phyloP scores from a whole-genome alignment of 2,888 invertebrate species.

The Molorchus minor region DNA sequence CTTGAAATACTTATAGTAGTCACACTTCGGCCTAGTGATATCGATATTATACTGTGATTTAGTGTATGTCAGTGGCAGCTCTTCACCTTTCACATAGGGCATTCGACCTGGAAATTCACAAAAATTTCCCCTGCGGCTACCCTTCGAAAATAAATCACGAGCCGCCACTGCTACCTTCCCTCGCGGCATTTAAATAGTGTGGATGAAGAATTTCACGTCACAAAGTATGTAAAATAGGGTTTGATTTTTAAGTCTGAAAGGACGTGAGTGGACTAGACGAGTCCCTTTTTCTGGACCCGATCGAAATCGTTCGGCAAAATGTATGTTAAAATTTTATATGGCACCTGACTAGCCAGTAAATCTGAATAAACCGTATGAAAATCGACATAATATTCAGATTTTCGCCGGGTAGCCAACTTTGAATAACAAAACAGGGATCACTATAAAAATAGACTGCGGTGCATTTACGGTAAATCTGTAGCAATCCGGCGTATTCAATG shows the following conservation, averaged over 20 bases:
- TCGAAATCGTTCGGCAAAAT: conserved; percentile 27
- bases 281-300: conserved; percentile 2
- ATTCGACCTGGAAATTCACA: no score
- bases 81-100: no score
- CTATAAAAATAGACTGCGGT: conserved; percentile 51
- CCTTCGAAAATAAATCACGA: no score
- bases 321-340: conserved; percentile 25
- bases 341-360: conserved; percentile 39
- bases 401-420: conserved; percentile 44
- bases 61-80: no score
- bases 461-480: conserved; percentile 40
- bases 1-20: no score
- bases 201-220: conserved; percentile 48
- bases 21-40: no score
- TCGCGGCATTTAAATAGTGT: conserved; percentile 47
- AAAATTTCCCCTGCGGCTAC: no score
- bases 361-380: conserved; percentile 44
- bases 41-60: no score
- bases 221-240: conserved; percentile 51
- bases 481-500: conserved; percentile 28
- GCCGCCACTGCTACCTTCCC: no score
- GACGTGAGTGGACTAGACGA: conserved; percentile 41
- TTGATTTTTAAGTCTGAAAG: conserved; percentile 48
- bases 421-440: conserved; percentile 54
- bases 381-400: conserved; percentile 51